Conservation (phyloP, 2,797 vertebrate species). For the Oreonectes daqikongensis region DNA sequence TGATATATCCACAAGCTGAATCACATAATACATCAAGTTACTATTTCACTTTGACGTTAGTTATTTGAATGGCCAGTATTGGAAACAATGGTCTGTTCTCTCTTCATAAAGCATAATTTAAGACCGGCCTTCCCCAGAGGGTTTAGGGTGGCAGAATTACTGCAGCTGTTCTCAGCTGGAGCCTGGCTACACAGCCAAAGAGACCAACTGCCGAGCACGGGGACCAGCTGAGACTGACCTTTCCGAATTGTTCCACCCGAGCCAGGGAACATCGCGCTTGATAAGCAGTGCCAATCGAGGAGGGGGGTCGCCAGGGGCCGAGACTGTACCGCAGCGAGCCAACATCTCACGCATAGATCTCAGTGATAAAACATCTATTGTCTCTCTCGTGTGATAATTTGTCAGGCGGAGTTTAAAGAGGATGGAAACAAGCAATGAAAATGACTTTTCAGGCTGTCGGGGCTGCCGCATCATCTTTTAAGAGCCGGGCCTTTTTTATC, state of each 20-base stretch:
- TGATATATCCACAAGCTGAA: background rate
- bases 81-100: slow-evolving; percentile 46
- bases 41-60: slow-evolving; percentile 9
- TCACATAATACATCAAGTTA: slow-evolving; percentile 8
- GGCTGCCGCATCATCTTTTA: slow-evolving; percentile 40
- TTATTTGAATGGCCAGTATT: slow-evolving; percentile 37
- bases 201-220: slow-evolving; percentile 55
- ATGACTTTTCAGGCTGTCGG: slow-evolving; percentile 65
- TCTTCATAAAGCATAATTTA: slow-evolving; percentile 59
- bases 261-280: slow-evolving; percentile 58
- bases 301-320: slow-evolving; percentile 41
- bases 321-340: background rate
- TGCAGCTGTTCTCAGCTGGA: slow-evolving; percentile 55
- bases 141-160: slow-evolving; percentile 55
- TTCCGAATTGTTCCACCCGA: slow-evolving; percentile 64
- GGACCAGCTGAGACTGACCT: slow-evolving; percentile 70
- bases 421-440: slow-evolving; percentile 48
- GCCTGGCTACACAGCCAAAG: slow-evolving; percentile 46
- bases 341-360: slow-evolving; percentile 40
- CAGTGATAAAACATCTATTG: slow-evolving; percentile 54
- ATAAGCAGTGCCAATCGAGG: slow-evolving; percentile 60
- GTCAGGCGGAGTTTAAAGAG: slow-evolving; percentile 51
- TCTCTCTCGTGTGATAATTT: slow-evolving; percentile 59
- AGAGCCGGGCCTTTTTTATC: slow-evolving; percentile 48
- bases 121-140: slow-evolving; percentile 49